Percentiles rank a stretch among this genome's conserved stretches.
Conservation (phyloP, 2,797 vertebrate genomes). For the Tragopan temminckii region DNA sequence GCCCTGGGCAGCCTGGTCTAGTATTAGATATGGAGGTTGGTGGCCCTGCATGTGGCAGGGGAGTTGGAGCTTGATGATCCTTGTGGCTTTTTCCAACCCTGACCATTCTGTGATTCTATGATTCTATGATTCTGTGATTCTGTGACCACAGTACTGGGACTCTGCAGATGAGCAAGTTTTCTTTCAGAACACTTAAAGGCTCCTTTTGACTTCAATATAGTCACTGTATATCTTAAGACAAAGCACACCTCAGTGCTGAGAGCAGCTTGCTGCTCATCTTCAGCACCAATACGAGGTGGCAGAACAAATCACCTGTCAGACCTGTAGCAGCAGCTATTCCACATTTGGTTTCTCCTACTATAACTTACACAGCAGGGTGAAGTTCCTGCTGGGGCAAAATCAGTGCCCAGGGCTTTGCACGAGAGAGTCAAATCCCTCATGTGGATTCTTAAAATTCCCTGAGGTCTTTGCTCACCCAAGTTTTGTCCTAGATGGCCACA, state of each 20-base stretch:
- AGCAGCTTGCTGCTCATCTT: background rate
- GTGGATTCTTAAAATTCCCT: background rate
- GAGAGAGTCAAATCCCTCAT: background rate
- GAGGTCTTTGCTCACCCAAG: background rate
- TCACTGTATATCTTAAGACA: background rate
- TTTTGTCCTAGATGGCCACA: background rate
- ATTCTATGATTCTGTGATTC: no score
- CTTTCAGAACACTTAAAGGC: background rate
- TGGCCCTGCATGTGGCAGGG: no score
- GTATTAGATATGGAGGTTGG: no score
- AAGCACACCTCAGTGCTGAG: background rate
- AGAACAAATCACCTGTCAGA: rapidly evolving
- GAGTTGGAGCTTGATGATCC: no score
- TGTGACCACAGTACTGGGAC: background rate
- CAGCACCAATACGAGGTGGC: background rate
- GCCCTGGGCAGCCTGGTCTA: no score
- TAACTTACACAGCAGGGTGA: background rate
- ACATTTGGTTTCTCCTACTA: background rate
- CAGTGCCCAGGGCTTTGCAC: background rate
- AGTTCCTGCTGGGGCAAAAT: background rate
- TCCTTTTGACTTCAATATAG: rapidly evolving
- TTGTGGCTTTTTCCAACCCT: no score
- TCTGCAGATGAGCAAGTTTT: rapidly evolving
- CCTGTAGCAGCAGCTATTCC: background rate
- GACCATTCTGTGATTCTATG: no score